Evolutionary conservation across 2,888 invertebrate genomes (phyloP), one percentile per base, ranked within the genome.

Genomic region (Zaprionus obscuricornis): DNA sequence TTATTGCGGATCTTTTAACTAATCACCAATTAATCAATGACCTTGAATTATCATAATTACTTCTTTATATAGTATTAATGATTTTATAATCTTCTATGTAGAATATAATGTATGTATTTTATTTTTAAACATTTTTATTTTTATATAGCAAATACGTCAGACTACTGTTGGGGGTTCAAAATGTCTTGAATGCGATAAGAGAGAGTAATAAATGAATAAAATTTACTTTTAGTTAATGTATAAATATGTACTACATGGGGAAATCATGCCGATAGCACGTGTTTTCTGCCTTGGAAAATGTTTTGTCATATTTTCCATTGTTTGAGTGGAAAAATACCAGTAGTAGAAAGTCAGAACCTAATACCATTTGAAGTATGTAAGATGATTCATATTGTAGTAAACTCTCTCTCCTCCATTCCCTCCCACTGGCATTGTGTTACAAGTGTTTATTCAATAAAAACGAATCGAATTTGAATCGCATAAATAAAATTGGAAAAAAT

Each of bases 241-340:
- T 1, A 33, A 34, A 22, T 8, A 3, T 17, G n/a, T 16, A n/a
- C 11, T 29, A 29, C 29, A 14, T 47, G 22, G 24, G 4, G 31
- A 10, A 40, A 10, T 47, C 31, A 67, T 20, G 50, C 37, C 43
- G 17, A 22, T 31, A 51, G 36, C 62, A 51, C 68, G 55, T 67
- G 68, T 46, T 7, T 22, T 4, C 7, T 4, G 16, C 24, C 3
- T 14, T 22, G 43, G 33, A 34, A 52, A 67, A 51, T 31, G 27
- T 49, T 18, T 39, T 6, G n/a, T 27, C 31, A 22, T 34, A 3
- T 3, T 27, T 36, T 16, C 7, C 33, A 8, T 39, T 45, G 43
- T 16, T 46, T 24, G 6, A 34, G 26, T 66, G 79, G 72, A 75
- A 82, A 82, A 66, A 18, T 71, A 50, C 54, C 42, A 33, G 36